These are phyloP conservation scores for Aplocera efformata DNA, from an alignment of 2,888 invertebrate species.

Conservation along the genomic window DNA sequence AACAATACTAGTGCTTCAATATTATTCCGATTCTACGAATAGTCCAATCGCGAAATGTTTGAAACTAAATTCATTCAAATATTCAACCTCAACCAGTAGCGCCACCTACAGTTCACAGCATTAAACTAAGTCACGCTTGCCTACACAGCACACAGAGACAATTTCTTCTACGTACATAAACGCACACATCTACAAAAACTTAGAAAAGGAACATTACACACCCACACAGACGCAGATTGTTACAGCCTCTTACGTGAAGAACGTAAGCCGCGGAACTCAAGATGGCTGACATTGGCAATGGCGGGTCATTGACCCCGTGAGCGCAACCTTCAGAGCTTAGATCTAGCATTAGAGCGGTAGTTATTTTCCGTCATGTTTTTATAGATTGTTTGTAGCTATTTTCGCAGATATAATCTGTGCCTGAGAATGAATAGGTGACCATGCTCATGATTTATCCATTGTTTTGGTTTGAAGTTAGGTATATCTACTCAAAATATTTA, in stretches of 20 bases:
- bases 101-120: constrained; percentile 38
- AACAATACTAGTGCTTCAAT: too few relatives aligned
- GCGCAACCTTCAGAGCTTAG: constrained; percentile 78
- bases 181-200: constrained; percentile 54
- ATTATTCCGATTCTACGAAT: too few relatives aligned
- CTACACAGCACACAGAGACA: constrained; percentile 41
- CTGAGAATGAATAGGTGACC: constrained; percentile 5
- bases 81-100: constrained; percentile 21
- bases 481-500: too few relatives aligned
- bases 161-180: constrained; percentile 45
- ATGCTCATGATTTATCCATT: too few relatives aligned
- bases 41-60: background rate
- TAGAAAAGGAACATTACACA: constrained; percentile 74
- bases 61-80: constrained; percentile 5
- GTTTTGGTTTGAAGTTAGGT: too few relatives aligned
- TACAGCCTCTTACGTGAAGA: constrained; percentile 80
- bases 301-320: constrained; percentile 71
- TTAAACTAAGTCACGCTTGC: constrained; percentile 32
- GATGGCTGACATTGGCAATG: constrained; percentile 81
- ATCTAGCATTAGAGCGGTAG: constrained; percentile 76
- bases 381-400: constrained; percentile 42
- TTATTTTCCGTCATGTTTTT: constrained; percentile 67
- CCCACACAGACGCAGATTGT: constrained; percentile 64
- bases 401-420: constrained; percentile 9
- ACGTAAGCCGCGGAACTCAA: constrained; percentile 80